A percentile compares a stretch with the other conserved stretches of the same genome.
phyloP scores from a whole-genome alignment of 1,140 invertebrate genomes.

The Pteromalus puparum region DNA sequence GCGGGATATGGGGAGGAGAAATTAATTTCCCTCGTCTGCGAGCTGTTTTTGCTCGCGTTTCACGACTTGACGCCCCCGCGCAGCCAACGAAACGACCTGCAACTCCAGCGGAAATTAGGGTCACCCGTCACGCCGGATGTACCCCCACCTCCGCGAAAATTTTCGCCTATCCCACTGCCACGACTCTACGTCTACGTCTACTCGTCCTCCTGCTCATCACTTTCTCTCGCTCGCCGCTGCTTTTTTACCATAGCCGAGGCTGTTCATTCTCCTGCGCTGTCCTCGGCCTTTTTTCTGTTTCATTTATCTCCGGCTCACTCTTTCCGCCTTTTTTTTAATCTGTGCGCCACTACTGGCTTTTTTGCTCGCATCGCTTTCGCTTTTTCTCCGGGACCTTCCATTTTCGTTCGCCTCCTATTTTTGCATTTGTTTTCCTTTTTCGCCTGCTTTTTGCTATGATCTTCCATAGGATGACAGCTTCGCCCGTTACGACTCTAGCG shows the following conservation, averaged over 20 bases:
- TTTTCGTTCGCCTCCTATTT: slow-evolving; percentile 2
- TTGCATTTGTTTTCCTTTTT: neutral
- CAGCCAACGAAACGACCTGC: slow-evolving; percentile 38
- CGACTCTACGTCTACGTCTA: neutral
- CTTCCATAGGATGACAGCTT: no score
- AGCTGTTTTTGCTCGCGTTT: slow-evolving; percentile 41
- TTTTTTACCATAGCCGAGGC: neutral
- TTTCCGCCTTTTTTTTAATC: neutral
- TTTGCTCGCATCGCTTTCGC: slow-evolving; percentile 2
- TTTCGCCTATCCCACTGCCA: neutral
- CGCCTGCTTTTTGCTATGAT: no score
- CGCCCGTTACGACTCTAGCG: no score
- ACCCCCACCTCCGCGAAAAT: neutral
- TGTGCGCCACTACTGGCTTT: neutral
- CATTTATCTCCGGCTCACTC: slow-evolving; percentile 1
- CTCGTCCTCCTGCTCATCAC: slow-evolving; percentile 11
- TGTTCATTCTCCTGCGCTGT: neutral
- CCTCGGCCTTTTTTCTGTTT: slow-evolving; percentile 19
- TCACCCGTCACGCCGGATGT: slow-evolving; percentile 35
- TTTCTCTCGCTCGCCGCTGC: neutral
- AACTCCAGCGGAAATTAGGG: slow-evolving; percentile 39
- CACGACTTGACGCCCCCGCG: slow-evolving; percentile 40
- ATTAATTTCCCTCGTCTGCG: slow-evolving; percentile 42
- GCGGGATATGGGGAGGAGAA: slow-evolving; percentile 18
- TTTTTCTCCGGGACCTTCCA: neutral